Base-by-base conservation (phyloP, 2,888 invertebrate species). In the Plemyria rubiginata region DNA sequence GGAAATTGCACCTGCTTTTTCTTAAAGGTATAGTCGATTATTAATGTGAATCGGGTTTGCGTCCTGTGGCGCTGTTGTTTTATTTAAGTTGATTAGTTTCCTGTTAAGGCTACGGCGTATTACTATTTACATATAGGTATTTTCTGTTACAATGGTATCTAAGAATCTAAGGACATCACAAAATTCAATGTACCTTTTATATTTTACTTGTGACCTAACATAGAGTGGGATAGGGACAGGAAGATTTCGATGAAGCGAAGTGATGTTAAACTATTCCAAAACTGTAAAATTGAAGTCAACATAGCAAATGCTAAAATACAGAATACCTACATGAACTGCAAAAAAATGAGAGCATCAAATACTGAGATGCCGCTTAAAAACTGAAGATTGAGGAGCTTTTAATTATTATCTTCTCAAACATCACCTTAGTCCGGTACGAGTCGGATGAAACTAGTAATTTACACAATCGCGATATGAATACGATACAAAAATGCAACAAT, bases 1-100 rank as follows among this genome's bases (percentile, higher is more conserved):
- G 67, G 70, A 70, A 70, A 71, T 78, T 78, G 79, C 82, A 78
- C 79, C 79, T 80, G 80, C 78, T 82, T 84, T 82, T 82, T 76
- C 67, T 67, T 54, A 45, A 54, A 45, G 51, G 55, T 38, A 55
- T 43, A 59, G 22, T 54, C 64, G 56, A 65, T 60, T 60, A 57
- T 57, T 57, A 65, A 60, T 65, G 55, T 65, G 50, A 60, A 60
- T 60, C 63, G 46, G 48, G 56, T 51, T 60, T 54, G 60, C 60
- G 57, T 60, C 57, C 65, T 60, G 64, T 49, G 29, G 61, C 15
- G 60, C 53, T 57, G 49, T 52, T 59, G 63, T 60, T 65, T 65
- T 59, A 46, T 50, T 45, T 32, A 41, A 12, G 56, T 50, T 50
- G 46, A 60, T 64, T 57, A 45, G 57, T 60, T 65, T 60, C 60